phyloP scores from a whole-genome alignment of 2,797 vertebrate genomes.

The Rhincodon typus region DNA sequence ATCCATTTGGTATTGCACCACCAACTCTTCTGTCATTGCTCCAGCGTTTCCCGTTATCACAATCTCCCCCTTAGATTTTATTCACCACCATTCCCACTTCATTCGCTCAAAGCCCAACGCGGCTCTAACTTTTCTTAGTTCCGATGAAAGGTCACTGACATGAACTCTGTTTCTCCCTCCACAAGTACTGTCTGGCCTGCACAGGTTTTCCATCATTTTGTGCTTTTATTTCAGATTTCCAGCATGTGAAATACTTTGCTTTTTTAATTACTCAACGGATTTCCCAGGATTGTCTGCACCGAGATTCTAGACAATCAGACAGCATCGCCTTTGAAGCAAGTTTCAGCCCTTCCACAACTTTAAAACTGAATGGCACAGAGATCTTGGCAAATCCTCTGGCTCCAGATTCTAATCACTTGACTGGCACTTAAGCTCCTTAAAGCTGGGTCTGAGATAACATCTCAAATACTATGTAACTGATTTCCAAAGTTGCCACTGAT shows the following conservation, averaged over 20 bases:
- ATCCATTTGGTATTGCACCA: too few species aligned
- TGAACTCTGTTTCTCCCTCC: background rate
- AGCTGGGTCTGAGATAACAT: conserved; percentile 1
- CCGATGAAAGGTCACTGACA: too few species aligned
- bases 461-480: background rate
- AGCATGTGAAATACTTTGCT: background rate
- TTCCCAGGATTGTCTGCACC: background rate
- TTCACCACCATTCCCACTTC: too few species aligned
- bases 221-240: background rate
- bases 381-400: conserved; percentile 23
- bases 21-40: too few species aligned
- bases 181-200: background rate
- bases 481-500: background rate
- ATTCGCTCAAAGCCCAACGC: too few species aligned
- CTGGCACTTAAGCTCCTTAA: conserved; percentile 20
- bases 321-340: background rate
- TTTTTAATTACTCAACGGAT: background rate
- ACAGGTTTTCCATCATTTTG: background rate
- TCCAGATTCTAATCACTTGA: conserved; percentile 19
- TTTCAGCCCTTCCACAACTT: background rate
- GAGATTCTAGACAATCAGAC: background rate
- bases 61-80: too few species aligned
- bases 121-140: too few species aligned
- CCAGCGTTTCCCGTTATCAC: too few species aligned
- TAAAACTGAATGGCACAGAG: background rate